These are phyloP conservation scores for Phoebastria nigripes DNA, from an alignment of 2,797 vertebrate genomes.

Conservation along the genomic window DNA sequence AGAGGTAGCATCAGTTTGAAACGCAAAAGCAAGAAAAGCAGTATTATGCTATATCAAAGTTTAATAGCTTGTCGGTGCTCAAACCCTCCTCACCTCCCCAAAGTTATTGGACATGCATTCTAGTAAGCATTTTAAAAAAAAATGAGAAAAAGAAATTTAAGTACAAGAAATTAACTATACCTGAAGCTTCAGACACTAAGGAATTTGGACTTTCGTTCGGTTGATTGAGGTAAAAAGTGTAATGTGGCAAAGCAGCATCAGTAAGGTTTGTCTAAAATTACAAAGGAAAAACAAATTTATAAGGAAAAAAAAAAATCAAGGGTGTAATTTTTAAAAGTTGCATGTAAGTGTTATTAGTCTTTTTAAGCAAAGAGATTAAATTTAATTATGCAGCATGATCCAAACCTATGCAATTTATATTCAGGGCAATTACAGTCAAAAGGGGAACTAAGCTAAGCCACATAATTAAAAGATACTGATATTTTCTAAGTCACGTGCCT, in stretches of 20 bases:
- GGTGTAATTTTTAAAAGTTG: neutral
- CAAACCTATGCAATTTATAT: neutral
- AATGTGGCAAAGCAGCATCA: slow-evolving; percentile 60
- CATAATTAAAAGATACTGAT: neutral
- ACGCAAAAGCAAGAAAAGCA: neutral
- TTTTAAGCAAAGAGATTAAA: neutral
- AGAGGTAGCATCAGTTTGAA: neutral
- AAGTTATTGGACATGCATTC: neutral
- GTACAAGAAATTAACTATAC: slow-evolving; percentile 67
- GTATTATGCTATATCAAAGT: neutral
- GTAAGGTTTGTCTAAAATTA: slow-evolving; percentile 74
- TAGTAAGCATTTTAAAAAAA: neutral
- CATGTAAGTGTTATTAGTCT: neutral
- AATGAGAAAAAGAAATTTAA: neutral
- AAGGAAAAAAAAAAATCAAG: neutral
- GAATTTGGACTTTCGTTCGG: slow-evolving; percentile 80
- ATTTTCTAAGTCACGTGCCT: neutral
- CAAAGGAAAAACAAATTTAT: neutral
- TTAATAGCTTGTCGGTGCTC: neutral
- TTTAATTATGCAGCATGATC: neutral
- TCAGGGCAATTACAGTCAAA: neutral
- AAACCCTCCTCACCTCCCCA: neutral
- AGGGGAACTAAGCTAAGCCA: neutral
- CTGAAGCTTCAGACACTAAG: slow-evolving; percentile 85
- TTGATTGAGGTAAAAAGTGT: slow-evolving; percentile 78